Evolutionary conservation across 2,797 vertebrate genomes (phyloP).

Genomic region (Neomorphus geoffroyi): DNA sequence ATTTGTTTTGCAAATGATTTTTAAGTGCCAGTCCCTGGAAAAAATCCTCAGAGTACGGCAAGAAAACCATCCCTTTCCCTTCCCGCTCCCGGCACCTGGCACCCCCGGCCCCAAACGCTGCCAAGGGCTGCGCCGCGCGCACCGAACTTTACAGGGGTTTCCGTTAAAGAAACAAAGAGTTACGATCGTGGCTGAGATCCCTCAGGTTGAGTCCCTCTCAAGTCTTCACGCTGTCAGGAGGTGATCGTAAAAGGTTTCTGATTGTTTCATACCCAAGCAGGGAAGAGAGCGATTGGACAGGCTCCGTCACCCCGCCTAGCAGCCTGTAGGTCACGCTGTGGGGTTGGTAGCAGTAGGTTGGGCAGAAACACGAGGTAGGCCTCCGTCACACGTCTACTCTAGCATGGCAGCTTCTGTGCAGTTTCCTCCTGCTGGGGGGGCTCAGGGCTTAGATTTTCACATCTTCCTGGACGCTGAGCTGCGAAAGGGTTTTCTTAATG

Average conservation of each 20-base stretch:
- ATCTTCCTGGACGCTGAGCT: conserved; percentile 97
- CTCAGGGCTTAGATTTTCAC: conserved; percentile 88
- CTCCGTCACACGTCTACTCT: conserved; percentile 71
- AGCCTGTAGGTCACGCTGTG: conserved; percentile 65
- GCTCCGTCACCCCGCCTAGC: conserved; percentile 65
- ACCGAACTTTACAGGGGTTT: conserved; percentile 58
- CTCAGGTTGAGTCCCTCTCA: conserved; percentile 49
- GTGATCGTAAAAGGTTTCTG: conserved; percentile 71
- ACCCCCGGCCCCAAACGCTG: background rate
- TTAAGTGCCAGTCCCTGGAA: conserved; percentile 14
- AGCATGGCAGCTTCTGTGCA: conserved; percentile 70
- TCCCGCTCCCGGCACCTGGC: conserved; percentile 48
- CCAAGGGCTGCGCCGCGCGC: background rate
- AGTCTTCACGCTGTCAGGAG: conserved; percentile 73
- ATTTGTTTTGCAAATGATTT: conserved; percentile 5
- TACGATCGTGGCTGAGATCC: conserved; percentile 59
- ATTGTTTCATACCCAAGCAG: conserved; percentile 76
- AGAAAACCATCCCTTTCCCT: conserved; percentile 42
- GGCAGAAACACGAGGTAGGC: conserved; percentile 84
- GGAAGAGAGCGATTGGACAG: conserved; percentile 62
- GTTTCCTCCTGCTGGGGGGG: conserved; percentile 66
- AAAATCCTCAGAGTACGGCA: conserved; percentile 42
- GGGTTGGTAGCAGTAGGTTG: conserved; percentile 72
- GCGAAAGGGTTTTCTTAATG: conserved; percentile 98
- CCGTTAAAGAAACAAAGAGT: conserved; percentile 44